A percentile compares a stretch with the other conserved stretches of the same genome.
phyloP scores from a whole-genome alignment of 2,888 invertebrate genomes.

The Cristatella mucedo region DNA sequence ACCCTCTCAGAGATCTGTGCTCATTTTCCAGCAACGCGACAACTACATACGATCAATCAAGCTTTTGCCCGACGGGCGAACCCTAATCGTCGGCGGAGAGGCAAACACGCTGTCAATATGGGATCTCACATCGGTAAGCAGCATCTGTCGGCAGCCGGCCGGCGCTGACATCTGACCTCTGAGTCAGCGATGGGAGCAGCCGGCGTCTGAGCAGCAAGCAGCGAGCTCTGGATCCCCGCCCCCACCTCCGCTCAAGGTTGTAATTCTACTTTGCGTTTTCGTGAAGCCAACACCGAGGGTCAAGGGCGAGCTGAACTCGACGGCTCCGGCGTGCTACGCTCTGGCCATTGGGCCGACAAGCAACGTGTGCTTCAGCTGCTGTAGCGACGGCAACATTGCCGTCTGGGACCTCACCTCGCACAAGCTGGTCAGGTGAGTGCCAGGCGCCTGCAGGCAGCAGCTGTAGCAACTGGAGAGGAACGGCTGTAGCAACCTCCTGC shows the following conservation, averaged over 20 bases:
- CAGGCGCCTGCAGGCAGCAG: too few species aligned
- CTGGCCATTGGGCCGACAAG: conserved; percentile 86
- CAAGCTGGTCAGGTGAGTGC: conserved; percentile 54
- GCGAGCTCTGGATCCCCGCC: too few species aligned
- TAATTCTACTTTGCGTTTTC: too few species aligned
- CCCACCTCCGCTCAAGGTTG: too few species aligned
- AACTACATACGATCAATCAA: conserved; percentile 93
- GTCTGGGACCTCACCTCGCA: conserved; percentile 92
- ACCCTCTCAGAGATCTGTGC: too few species aligned
- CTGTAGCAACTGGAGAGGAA: too few species aligned
- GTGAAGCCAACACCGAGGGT: conserved; percentile 65
- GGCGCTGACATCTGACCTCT: too few species aligned
- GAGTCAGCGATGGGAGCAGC: too few species aligned
- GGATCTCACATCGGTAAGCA: conserved; percentile 66
- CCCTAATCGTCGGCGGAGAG: conserved; percentile 88
- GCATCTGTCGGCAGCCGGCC: too few species aligned
- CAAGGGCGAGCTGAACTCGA: conserved; percentile 79
- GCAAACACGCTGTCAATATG: conserved; percentile 86
- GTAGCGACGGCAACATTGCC: conserved; percentile 88
- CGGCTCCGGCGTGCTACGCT: conserved; percentile 91
- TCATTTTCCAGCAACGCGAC: conserved; percentile 62
- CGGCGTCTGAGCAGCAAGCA: too few species aligned
- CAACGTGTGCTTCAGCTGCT: conserved; percentile 91
- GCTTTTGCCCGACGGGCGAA: conserved; percentile 73
- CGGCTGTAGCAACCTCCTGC: too few species aligned